Percentiles rank a stretch among this genome's conserved stretches.
Evolutionary conservation across 2,888 invertebrate species (phyloP).

Genomic region (Bibio marci): DNA sequence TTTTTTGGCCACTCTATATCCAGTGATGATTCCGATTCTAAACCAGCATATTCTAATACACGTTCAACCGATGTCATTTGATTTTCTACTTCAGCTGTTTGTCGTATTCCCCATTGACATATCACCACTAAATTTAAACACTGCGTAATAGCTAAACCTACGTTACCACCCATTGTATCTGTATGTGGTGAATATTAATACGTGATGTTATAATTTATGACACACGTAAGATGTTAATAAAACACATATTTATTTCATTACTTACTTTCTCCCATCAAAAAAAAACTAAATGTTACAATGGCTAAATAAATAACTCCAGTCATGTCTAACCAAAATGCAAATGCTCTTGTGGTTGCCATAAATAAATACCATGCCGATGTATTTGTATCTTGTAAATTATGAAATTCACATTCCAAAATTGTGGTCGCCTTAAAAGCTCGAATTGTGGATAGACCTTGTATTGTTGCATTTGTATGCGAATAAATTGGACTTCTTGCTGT

Average conservation of each 20-base stretch:
- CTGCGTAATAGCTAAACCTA: slow-evolving; percentile 37
- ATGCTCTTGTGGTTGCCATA: slow-evolving; percentile 48
- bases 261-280: slow-evolving; percentile 30
- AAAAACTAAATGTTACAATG: slow-evolving; percentile 44
- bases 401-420: slow-evolving; percentile 38
- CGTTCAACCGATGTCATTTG: slow-evolving; percentile 49
- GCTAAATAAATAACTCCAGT: slow-evolving; percentile 48
- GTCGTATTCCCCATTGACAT: slow-evolving; percentile 48
- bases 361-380: slow-evolving; percentile 58
- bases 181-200: too few species aligned
- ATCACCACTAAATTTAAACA: slow-evolving; percentile 31
- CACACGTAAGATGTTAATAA: not conserved
- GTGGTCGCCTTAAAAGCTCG: slow-evolving; percentile 45
- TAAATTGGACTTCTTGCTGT: slow-evolving; percentile 55
- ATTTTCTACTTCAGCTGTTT: slow-evolving; percentile 47
- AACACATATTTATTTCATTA: not conserved
- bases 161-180: slow-evolving; percentile 22
- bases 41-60: slow-evolving; percentile 40
- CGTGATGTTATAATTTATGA: not conserved
- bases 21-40: slow-evolving; percentile 30
- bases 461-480: slow-evolving; percentile 49
- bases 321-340: slow-evolving; percentile 55
- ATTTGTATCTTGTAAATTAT: slow-evolving; percentile 39
- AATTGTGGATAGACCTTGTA: slow-evolving; percentile 58
- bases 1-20: slow-evolving; percentile 23